phyloP scores from a whole-genome alignment of 2,113 vertebrate genomes.

The Arvicanthis niloticus region DNA sequence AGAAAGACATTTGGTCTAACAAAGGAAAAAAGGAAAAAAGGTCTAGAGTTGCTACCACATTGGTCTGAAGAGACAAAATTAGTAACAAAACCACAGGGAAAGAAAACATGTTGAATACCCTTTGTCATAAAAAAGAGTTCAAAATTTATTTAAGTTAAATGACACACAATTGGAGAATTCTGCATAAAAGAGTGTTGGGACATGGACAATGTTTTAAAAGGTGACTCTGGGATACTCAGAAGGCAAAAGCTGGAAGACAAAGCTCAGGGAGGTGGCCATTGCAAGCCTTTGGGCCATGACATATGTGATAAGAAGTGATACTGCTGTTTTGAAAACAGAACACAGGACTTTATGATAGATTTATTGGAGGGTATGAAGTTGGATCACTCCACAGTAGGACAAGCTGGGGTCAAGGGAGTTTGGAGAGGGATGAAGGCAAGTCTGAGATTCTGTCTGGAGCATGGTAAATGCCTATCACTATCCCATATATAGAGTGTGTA shows the following conservation, averaged over 20 bases:
- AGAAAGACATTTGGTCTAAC: background rate
- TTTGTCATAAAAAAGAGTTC: background rate
- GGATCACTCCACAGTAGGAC: background rate
- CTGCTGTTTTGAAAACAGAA: background rate
- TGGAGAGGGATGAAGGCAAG: background rate
- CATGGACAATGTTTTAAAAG: background rate
- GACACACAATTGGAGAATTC: background rate
- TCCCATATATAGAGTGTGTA: background rate
- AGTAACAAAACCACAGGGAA: background rate
- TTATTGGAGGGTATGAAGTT: background rate
- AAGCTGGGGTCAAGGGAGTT: background rate
- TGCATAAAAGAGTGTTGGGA: background rate
- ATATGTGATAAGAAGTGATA: background rate
- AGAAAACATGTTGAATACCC: background rate
- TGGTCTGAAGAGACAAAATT: background rate
- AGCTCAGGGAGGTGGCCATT: background rate
- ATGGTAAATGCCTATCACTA: background rate
- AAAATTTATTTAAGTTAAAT: background rate
- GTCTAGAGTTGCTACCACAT: background rate
- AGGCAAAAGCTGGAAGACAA: background rate
- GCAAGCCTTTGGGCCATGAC: rapidly evolving
- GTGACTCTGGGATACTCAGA: background rate
- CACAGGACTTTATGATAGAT: background rate
- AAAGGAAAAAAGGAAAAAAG: background rate
- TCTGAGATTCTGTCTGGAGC: background rate